Base-by-base conservation (phyloP, 2,113 vertebrate species). In the Mandrillus leucophaeus region DNA sequence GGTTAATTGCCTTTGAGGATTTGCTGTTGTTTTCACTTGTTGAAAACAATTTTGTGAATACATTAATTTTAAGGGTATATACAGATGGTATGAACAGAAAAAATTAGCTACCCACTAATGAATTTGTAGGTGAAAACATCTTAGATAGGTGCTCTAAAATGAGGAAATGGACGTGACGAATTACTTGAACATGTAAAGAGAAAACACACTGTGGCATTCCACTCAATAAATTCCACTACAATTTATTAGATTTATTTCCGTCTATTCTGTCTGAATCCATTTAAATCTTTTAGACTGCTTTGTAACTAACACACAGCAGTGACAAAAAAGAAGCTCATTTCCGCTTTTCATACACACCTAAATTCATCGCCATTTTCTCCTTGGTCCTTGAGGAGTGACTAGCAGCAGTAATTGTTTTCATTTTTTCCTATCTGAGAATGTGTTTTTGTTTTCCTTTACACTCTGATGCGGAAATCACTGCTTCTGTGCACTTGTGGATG, bases 361-460 rank as follows among this genome's bases (percentile, higher is more conserved):
- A 97, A 85, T 38, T 84, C 11, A 75, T 90, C 93, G 94, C 80
- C 83, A 73, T 88, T 93, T 95, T 93, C 27, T 95, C 70, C 32
- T 75, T 76, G 55, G 64, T 25, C 68, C 43, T 88, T 35, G 43
- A 76, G 81, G 76, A 95, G 38, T 76, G 48, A 94, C 76, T 55
- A 40, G 52, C 18, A 88, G 61, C 35, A 66, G 10, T 59, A 75
- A 64, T 52, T 81, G 55, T 85, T 87, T 95, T 89, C 50, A 68
- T 73, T 75, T n/a, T 55, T 92, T 45, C 35, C 70, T 82, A n/a
- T 87, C 48, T 90, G 70, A 96, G 81, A 95, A 45, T 76, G 11
- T 48, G 30, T 80, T 66, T 93, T n/a, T 61, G 52, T 93, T 89
- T 83, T 87, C 68, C 83, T 82, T 95, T 96, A 93, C 72, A 87